Evolutionary conservation across 2,888 invertebrate genomes (phyloP), one percentile per base, ranked within the genome.

Genomic region (Unio delphinus): DNA sequence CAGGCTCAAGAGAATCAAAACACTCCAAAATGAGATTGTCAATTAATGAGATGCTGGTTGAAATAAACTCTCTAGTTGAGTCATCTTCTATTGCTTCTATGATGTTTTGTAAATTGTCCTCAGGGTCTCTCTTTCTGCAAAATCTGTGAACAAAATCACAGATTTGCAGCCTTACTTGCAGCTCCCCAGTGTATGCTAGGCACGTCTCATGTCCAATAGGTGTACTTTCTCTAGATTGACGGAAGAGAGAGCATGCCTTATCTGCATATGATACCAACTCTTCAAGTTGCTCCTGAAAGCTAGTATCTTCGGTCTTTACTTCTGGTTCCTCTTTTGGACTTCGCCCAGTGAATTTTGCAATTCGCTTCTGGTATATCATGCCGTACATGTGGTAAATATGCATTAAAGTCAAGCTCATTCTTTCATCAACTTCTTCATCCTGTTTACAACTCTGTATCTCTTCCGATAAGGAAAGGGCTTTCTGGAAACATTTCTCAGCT

Each of bases 371-470:
- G 54, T 76, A 76, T 23, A 80, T 69, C 65, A 77, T 77, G 15
- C 79, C 82, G 70, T 73, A 80, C 82, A 82, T 82, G 55, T 82
- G 82, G 65, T 75, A 78, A 17, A 82, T 74, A 67, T 80, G 78
- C 68, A 73, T 78, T 62, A 82, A 30, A 11, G 80, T 76, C 4
- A 67, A 66, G 55, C 67, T 77, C 65, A 64, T 59, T 8, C 66
- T 56, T 26, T 79, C 77, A n/a, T 74, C 69, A 20, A 75, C 28
- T 28, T 74, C 69, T 17, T 71, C 71, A 18, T 59, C 55, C 8
- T 34, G 7, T 45, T 60, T 70, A n/a, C 72, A 73, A 61, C 65
- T 66, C 11, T 45, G 65, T 30, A 61, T 61, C 23, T 68, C 63
- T 1, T 75, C 55, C 57, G 78, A 79, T 4, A 80, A 59, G 20